Percentiles rank a stretch among this genome's conserved stretches.
phyloP scores from a whole-genome alignment of 1,140 invertebrate species.

The Meloidogyne floridensis region DNA sequence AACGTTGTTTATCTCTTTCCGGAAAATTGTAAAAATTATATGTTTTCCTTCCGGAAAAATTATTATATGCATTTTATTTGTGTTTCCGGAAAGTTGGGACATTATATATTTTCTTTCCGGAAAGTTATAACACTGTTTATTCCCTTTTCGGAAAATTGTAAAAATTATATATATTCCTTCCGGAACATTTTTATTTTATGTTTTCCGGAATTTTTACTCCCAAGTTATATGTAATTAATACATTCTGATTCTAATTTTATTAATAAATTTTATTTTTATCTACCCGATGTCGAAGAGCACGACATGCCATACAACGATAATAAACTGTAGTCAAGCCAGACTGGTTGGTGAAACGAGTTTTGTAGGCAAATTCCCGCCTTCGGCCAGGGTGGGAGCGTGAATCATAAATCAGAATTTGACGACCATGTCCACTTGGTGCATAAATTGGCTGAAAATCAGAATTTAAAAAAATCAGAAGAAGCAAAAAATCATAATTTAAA shows the following conservation, averaged over 20 bases:
- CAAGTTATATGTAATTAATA: no score
- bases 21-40: no score
- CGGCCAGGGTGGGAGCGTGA: slow-evolving; percentile 53
- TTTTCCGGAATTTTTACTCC: no score
- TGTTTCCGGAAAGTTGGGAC: no score
- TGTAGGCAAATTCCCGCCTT: slow-evolving; percentile 57
- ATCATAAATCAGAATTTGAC: slow-evolving; percentile 61
- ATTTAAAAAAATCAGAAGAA: slow-evolving; percentile 27
- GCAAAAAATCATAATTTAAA: slow-evolving; percentile 9
- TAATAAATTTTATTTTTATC: neutral
- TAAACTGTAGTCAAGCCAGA: slow-evolving; percentile 54
- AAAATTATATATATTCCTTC: no score
- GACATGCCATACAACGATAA: slow-evolving; percentile 57
- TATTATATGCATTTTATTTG: no score
- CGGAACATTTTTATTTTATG: no score
- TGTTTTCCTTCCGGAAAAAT: no score
- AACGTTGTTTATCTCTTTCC: no score
- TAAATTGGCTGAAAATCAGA: slow-evolving; percentile 42
- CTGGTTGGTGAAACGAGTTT: slow-evolving; percentile 55
- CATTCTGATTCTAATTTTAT: neutral
- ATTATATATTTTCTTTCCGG: no score
- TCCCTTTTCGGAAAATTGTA: no score
- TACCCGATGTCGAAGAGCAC: slow-evolving; percentile 49
- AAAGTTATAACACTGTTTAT: no score
- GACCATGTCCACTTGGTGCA: slow-evolving; percentile 53